Conservation (phyloP, 53 echinoderm and acorn worm genomes). For the Luidia sarsii region DNA sequence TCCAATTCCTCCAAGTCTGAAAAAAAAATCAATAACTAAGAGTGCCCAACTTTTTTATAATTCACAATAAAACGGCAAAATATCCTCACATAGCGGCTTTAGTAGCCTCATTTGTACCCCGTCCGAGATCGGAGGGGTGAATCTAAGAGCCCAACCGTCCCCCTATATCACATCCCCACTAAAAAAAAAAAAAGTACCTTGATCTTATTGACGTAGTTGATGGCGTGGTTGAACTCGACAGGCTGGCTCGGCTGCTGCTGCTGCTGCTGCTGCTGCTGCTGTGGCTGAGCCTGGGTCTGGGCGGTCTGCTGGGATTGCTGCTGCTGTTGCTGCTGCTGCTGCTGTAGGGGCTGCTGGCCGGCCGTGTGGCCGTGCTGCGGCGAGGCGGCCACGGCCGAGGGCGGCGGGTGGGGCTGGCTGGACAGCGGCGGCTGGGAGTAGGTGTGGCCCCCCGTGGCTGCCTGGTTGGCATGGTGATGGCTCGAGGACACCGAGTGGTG, state of each 20-base stretch:
- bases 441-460: constrained; percentile 88
- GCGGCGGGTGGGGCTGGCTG: constrained; percentile 61
- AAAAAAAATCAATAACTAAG: no score
- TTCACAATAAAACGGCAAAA: no score
- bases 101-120: no score
- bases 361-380: constrained; percentile 59
- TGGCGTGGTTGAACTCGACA: constrained; percentile 99
- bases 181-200: no score
- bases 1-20: no score
- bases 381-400: constrained; percentile 46
- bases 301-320: not conserved
- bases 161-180: no score
- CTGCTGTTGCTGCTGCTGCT: constrained; percentile 23
- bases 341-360: constrained; percentile 51
- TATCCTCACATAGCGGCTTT: no score
- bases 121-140: no score
- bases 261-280: constrained; percentile 40
- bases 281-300: not conserved
- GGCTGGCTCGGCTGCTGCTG: constrained; percentile 81
- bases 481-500: constrained; percentile 65
- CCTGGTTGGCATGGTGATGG: constrained; percentile 67
- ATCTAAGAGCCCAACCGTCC: no score
- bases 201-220: constrained; percentile 99
- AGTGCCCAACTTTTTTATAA: no score
- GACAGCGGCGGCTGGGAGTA: constrained; percentile 87